These are phyloP conservation scores for Danio jaintianensis DNA, from an alignment of 2,797 vertebrate species.

Conservation along the genomic window DNA sequence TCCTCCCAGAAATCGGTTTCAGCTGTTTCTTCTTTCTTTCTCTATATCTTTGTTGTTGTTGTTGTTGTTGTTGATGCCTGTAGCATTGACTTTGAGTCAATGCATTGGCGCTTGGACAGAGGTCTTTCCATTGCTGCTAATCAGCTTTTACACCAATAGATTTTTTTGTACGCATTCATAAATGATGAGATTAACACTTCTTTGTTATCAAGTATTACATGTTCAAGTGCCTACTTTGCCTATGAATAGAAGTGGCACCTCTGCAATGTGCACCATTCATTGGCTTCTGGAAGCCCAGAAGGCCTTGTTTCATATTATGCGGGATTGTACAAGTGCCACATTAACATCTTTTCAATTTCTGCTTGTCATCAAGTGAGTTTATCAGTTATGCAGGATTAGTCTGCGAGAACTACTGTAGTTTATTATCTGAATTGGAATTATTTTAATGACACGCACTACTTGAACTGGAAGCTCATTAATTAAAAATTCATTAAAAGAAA, in stretches of 20 bases:
- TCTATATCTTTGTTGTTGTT: neutral
- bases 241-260: constrained; percentile 33
- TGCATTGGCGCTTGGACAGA: constrained; percentile 21
- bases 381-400: constrained; percentile 45
- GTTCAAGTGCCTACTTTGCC: constrained; percentile 33
- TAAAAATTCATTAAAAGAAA: constrained; percentile 45
- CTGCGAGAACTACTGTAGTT: constrained; percentile 17
- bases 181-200: constrained; percentile 42
- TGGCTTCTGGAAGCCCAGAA: constrained; percentile 33
- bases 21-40: constrained; percentile 27
- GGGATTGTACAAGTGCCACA: constrained; percentile 2
- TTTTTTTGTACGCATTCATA: constrained; percentile 30
- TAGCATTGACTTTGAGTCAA: constrained; percentile 24
- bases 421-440: constrained; percentile 36
- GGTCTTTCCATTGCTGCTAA: constrained; percentile 25
- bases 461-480: constrained; percentile 45
- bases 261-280: neutral
- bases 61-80: constrained; percentile 38
- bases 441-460: constrained; percentile 39
- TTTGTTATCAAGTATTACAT: constrained; percentile 31
- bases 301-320: constrained; percentile 24
- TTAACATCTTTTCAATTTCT: constrained; percentile 52
- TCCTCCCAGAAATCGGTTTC: constrained; percentile 10
- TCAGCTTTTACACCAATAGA: constrained; percentile 43
- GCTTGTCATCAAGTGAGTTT: constrained; percentile 27